These are phyloP conservation scores for Sinodicranocentrus sp. DNA, from an alignment of 2,888 invertebrate genomes.

Conservation along the genomic window DNA sequence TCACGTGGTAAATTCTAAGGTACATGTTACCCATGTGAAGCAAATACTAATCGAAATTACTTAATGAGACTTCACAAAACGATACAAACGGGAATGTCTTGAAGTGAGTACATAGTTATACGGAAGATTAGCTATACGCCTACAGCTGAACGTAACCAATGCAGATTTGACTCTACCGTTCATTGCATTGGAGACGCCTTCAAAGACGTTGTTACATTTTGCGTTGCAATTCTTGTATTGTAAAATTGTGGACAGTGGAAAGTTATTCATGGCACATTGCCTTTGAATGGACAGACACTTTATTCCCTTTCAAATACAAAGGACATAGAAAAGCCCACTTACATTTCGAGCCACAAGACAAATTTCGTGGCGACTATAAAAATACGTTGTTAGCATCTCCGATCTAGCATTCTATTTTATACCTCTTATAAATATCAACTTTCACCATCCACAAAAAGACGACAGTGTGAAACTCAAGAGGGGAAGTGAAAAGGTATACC, in stretches of 20 bases:
- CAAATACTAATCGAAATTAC: no score
- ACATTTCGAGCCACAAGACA: constrained; percentile 23
- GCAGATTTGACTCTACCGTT: no score
- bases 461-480: not conserved
- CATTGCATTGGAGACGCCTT: no score
- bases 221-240: not conserved
- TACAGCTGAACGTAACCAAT: no score
- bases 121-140: no score
- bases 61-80: no score
- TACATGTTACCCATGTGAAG: no score
- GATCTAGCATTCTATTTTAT: constrained; percentile 11
- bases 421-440: constrained; percentile 38
- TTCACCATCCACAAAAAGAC: constrained; percentile 29
- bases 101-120: no score
- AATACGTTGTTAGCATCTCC: not conserved
- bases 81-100: no score
- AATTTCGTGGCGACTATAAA: constrained; percentile 35
- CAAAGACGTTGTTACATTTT: not conserved
- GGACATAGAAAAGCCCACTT: constrained; percentile 16
- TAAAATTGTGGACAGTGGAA: not conserved
- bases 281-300: constrained; percentile 41
- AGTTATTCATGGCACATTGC: constrained; percentile 61
- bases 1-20: no score
- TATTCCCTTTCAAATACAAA: constrained; percentile 43
- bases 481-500: not conserved